Percentiles rank a stretch among this genome's conserved stretches.
phyloP scores from a whole-genome alignment of 2,113 vertebrate species.

The Prunella himalayana region DNA sequence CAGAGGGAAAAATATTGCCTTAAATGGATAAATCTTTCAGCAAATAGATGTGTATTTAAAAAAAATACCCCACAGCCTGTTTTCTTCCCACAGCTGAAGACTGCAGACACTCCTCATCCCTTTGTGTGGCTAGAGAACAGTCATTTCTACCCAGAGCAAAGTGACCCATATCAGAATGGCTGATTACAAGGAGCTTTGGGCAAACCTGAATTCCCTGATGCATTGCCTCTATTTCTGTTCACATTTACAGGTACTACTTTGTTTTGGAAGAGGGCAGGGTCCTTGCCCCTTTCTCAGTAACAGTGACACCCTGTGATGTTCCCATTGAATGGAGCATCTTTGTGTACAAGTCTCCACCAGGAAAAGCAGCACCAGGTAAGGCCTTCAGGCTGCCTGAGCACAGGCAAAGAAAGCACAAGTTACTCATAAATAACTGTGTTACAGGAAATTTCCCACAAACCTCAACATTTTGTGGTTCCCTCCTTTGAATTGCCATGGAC shows the following conservation, averaged over 20 bases:
- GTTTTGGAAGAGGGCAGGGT: slow-evolving; percentile 73
- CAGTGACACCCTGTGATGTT: slow-evolving; percentile 82
- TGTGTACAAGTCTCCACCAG: slow-evolving; percentile 27
- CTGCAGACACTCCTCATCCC: neutral
- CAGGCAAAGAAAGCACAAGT: neutral
- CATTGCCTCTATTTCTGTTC: neutral
- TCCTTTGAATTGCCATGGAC: neutral
- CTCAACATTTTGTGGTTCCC: too few species aligned
- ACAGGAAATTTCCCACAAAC: neutral
- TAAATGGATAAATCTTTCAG: neutral
- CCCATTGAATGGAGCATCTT: slow-evolving; percentile 81
- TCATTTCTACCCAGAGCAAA: neutral
- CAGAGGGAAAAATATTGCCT: neutral
- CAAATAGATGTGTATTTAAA: neutral
- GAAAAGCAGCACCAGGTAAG: slow-evolving; percentile 37
- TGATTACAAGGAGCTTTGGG: neutral
- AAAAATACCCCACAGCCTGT: rapidly evolving
- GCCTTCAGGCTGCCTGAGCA: neutral
- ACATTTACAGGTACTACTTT: slow-evolving; percentile 78
- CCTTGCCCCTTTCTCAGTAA: slow-evolving; percentile 71
- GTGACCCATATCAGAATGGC: neutral
- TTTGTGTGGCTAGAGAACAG: neutral
- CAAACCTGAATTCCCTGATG: neutral
- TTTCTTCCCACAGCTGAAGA: neutral
- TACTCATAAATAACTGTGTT: neutral